Base-by-base conservation (phyloP, 2,113 vertebrate species). In the Colaptes auratus region DNA sequence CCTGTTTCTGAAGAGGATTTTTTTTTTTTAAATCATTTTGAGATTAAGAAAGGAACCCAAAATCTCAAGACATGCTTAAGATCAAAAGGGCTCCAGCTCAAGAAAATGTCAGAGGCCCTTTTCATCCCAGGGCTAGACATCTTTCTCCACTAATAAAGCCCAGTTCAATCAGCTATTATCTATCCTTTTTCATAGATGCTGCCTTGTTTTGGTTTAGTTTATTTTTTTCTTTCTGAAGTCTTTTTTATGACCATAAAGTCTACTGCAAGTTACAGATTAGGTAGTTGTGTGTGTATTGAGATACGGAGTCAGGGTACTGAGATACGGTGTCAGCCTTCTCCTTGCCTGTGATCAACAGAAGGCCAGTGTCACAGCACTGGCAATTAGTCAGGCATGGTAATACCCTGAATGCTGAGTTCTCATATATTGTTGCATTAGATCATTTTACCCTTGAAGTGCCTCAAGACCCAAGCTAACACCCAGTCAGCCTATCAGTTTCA, bases 61-160 rank as follows among this genome's bases (percentile, higher is more conserved):
- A 88, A 88, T 70, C 53, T 91, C 36, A 78, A 70, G 76, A 53
- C 31, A 19, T 70, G 76, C 56, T 56, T 81, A 66, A 89, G 93
- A 93, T 87, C 95, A 90, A 96, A 97, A 86, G 44, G 7, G 31
- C 36, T 80, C 15, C 55, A 89, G 70, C 55, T 66, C 69, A 44
- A 83, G 64, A 92, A 84, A 92, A 74, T 81, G 79, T 87, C 82
- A 73, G 93, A 88, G 85, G 44, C 74, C 84, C 82, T 86, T 95
- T 91, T 89, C 65, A 81, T 95, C 63, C 75, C 74, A 39, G 35
- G 39, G 82, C 58, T 58, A 83, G 55, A 56, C 92, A 66, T 52
- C 80, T 63, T 63, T 91, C 88, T 72, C 52, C 55, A 60, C 59
- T 89, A 81, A 63, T 35, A 25, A 39, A 76, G 56, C 80, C 92